Evolutionary conservation across 2,113 vertebrate genomes (phyloP), one percentile per base, ranked within the genome.

Genomic region (Amphiprion percula): DNA sequence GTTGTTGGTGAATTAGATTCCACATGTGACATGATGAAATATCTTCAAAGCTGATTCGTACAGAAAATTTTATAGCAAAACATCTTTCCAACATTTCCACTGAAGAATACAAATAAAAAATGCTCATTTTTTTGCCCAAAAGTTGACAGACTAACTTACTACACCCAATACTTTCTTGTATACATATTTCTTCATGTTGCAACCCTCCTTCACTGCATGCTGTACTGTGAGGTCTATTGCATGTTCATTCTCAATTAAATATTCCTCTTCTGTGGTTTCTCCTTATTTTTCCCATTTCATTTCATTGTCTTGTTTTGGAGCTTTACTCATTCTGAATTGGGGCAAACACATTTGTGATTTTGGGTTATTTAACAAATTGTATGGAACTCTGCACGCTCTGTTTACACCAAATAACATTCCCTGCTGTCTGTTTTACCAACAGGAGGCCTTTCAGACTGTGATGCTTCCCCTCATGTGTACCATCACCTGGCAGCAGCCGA

Each of bases 391-490:
- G 26, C 26, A 26, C 3, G 1, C 26, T 7, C 2, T 26, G 1
- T 4, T 9, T 73, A 21, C 19, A 23, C 15, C 3, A n/a, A 47
- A 26, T 15, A 0, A 33, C 26, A 12, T 49, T 5, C 30, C 17
- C 16, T 5, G 39, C 8, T 72, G 33, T 55, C n/a, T 77, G 55
- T 75, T 68, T 79, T 24, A 5, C n/a, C 39, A 61, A 8, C 46
- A 83, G 68, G 60, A 71, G 60, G 10, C 33, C 12, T 21, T 52
- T 63, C n/a, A 58, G 16, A n/a, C 21, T n/a, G 44, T 46, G 64
- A 79, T 52, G 54, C 58, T 30, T 72, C 53, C 41, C 26, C 39
- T 19, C 74, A 26, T 16, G 15, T 59, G 53, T 16, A 10, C 19
- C 11, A 24, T 75, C 54, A 68, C 39, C 53, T 54, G 75, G 52